Base-by-base conservation (phyloP, 2,797 vertebrate genomes). In the Hydrophis major region DNA sequence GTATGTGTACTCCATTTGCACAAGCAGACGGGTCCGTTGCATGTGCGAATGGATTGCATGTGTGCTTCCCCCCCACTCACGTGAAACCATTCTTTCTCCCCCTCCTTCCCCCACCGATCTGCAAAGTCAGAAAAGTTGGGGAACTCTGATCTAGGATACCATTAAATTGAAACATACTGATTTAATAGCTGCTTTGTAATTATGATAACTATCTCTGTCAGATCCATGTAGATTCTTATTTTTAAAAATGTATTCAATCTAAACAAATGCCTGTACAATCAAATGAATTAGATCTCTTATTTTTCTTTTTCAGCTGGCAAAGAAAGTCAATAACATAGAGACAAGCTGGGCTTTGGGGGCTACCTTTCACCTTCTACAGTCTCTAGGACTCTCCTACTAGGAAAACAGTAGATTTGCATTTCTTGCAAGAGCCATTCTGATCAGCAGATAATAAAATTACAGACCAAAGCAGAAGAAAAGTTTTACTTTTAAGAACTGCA, bases 301-400 rank as follows among this genome's bases (percentile, higher is more conserved):
- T 94, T 86, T 94, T 92, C 91, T 63, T 96, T 93, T 90, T 96
- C 96, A 99, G 99, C 97, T 99, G 63, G 97, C 98, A 96, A 99
- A 99, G 97, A 99, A 99, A 97, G 98, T 99, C 95, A 99, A 99
- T 97, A 98, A 99, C n/a, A 98, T 99, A 95, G 99, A 99, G 98
- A 99, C 99, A 2, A 99, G 99, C 97, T 99, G 99, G 99, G 99
- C 99, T 93, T 97, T 99, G 95, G 99, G 99, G 20, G 99, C 99
- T 59, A 99, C 98, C 61, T 99, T 99, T 94, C 98, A 99, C 96
- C 98, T 99, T 93, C 97, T 99, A 96, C 98, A 99, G 96, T 98
- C 99, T 97, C 97, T 99, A 96, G 98, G 98, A 93, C 97, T 99
- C 96, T 98, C 98, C 93, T 98, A 98, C 6, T 98, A 94, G 98